A percentile compares a stretch with the other conserved stretches of the same genome.
phyloP scores from a whole-genome alignment of 2,888 invertebrate genomes.

The Pollenia griseotomentosa region DNA sequence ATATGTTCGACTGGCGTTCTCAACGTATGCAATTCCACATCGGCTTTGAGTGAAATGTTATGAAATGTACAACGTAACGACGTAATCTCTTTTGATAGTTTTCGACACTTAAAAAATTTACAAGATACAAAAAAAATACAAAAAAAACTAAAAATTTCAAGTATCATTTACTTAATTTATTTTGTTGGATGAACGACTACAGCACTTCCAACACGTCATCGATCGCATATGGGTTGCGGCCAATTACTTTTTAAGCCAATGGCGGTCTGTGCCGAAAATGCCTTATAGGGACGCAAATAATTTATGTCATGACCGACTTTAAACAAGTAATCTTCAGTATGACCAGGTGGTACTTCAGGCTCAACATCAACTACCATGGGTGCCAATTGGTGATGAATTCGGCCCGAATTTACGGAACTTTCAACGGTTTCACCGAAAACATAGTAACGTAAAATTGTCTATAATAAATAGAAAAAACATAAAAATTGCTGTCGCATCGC shows the following conservation, averaged over 20 bases:
- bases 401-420: slow-evolving; percentile 88
- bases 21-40: too few species aligned
- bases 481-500: background rate
- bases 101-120: too few species aligned
- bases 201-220: slow-evolving; percentile 84
- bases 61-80: too few species aligned
- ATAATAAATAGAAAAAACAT: slow-evolving; percentile 40
- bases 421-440: slow-evolving; percentile 88
- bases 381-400: slow-evolving; percentile 94
- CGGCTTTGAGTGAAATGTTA: too few species aligned
- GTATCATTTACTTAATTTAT: too few species aligned
- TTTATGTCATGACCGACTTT: slow-evolving; percentile 82
- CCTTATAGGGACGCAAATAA: slow-evolving; percentile 78
- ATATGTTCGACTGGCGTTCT: too few species aligned
- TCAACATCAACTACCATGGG: slow-evolving; percentile 91
- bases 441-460: slow-evolving; percentile 88
- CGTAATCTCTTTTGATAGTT: too few species aligned
- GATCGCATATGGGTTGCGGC: slow-evolving; percentile 82
- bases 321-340: slow-evolving; percentile 74
- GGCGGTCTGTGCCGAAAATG: slow-evolving; percentile 87
- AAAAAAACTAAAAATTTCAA: too few species aligned
- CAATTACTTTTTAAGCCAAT: slow-evolving; percentile 85
- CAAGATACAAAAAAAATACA: too few species aligned
- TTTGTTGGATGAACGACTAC: slow-evolving; percentile 31
- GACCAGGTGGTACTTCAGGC: slow-evolving; percentile 86